Evolutionary conservation across 1,140 invertebrate genomes (phyloP), one percentile per base, ranked within the genome.

Genomic region (Pomacea maculata): DNA sequence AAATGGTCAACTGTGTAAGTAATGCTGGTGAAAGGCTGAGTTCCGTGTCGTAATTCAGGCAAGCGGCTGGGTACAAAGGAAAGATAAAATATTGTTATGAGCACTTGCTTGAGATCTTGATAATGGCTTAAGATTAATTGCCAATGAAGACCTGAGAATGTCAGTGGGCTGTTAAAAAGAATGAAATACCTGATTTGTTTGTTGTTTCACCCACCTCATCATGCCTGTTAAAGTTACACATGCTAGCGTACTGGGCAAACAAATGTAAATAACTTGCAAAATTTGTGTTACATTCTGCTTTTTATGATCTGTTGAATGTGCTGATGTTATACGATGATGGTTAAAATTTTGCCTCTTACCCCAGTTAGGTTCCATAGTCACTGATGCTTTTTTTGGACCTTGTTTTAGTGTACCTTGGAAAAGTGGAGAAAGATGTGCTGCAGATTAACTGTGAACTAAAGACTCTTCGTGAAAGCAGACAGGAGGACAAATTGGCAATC

Each of bases 401-500:
- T 71, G 45, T 78, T 68, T n/a, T 65, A 78, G 77, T 67, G 15
- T 78, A 78, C 77, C 52, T 78, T 3, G 77, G 77, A 14, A 15
- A 78, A 65, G 77, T 78, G 52, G 77, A 78, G 67, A n/a, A 71
- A 67, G 77, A 78, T 67, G 77, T 78, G 17, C 25, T 14, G 54
- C 54, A 52, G 5, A 70, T 78, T 67, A 78, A 78, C 77, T n/a
- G 45, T 17, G 45, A 78, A n/a, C 67, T 78, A 65, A 78, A 78
- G 77, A 14, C 17, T 45, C 65, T 67, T 7, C 17, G 77, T 19
- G 77, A 78, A 67, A 54, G 34, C 17, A 65, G 77, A 52, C 9
- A 70, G 65, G 77, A 57, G 77, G 77, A 78, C n/a, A n/a, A 14
- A 55, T 54, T 78, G 65, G 17, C 65, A 21, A n/a, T n/a, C 6